Evolutionary conservation across 1,140 invertebrate genomes (phyloP).

Genomic region (Drosophila prosaltans): DNA sequence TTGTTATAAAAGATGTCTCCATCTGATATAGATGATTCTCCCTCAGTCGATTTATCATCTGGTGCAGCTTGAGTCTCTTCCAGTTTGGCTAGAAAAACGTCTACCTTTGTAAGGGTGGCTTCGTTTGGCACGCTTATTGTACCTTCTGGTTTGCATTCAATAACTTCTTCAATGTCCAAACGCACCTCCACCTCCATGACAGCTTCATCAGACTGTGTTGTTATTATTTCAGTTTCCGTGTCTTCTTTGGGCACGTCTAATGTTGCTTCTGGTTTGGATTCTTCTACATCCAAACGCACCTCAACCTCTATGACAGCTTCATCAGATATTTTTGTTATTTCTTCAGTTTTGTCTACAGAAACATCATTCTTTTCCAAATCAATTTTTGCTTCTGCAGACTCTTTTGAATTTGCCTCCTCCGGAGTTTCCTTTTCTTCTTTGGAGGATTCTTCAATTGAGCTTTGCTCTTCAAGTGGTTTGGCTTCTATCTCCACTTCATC

Average conservation of each 20-base stretch:
- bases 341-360: not conserved
- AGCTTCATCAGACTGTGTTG: not conserved
- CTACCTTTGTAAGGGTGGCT: not conserved
- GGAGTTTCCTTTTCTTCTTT: not conserved
- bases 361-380: not conserved
- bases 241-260: not conserved
- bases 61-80: not conserved
- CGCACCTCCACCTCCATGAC: not conserved
- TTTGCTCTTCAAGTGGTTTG: not conserved
- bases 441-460: not conserved
- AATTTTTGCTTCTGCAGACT: not conserved
- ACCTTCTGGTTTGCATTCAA: too few relatives aligned
- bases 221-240: not conserved
- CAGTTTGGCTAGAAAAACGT: not conserved
- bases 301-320: not conserved
- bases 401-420: not conserved
- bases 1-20: slow-evolving; percentile 70
- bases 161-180: not conserved
- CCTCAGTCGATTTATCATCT: not conserved
- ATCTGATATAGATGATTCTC: slow-evolving; percentile 16
- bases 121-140: not conserved
- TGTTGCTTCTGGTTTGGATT: too few relatives aligned
- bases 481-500: not conserved
- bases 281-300: not conserved
- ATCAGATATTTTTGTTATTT: not conserved